Conservation (phyloP, 2,888 invertebrate genomes). For the Steinernema carpocapsae region DNA sequence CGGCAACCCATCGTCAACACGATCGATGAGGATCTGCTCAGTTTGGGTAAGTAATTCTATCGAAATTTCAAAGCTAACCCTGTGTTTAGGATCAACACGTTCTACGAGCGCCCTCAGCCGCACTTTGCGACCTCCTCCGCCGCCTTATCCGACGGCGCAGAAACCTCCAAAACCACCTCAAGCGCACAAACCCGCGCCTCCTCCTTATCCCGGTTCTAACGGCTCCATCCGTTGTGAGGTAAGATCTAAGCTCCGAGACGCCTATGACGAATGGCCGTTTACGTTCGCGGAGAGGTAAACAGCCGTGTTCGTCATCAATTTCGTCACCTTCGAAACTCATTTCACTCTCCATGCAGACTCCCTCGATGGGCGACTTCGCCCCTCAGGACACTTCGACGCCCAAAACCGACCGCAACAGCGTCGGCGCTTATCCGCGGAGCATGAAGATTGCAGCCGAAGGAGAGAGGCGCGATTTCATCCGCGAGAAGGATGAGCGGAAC, state of each 20-base stretch:
- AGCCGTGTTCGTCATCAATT: no score
- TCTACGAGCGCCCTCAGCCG: constrained; percentile 14
- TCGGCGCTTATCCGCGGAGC: constrained; percentile 37
- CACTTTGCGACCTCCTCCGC: not conserved
- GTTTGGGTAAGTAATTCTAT: constrained; percentile 7
- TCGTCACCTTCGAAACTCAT: not conserved
- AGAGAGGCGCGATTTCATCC: constrained; percentile 46
- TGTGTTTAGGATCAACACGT: not conserved
- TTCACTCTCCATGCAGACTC: constrained; percentile 1
- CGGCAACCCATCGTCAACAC: constrained; percentile 1
- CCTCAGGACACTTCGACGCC: constrained; percentile 40
- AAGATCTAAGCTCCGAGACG: not conserved
- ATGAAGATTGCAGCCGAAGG: constrained; percentile 51
- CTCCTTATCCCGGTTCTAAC: constrained; percentile 9
- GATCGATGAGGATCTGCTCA: constrained; percentile 19
- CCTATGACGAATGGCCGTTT: no score
- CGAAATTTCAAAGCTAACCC: no score
- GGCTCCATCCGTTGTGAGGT: constrained; percentile 4
- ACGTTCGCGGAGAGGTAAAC: no score
- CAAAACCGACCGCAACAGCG: constrained; percentile 37
- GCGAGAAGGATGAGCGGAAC: constrained; percentile 53
- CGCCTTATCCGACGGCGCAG: constrained; percentile 10
- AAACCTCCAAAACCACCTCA: constrained; percentile 19
- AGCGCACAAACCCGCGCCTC: not conserved
- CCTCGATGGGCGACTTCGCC: constrained; percentile 27